Percentiles rank a stretch among this genome's conserved stretches.
Conservation (phyloP, 1,140 invertebrate species). For the Diorhabda sublineata region DNA sequence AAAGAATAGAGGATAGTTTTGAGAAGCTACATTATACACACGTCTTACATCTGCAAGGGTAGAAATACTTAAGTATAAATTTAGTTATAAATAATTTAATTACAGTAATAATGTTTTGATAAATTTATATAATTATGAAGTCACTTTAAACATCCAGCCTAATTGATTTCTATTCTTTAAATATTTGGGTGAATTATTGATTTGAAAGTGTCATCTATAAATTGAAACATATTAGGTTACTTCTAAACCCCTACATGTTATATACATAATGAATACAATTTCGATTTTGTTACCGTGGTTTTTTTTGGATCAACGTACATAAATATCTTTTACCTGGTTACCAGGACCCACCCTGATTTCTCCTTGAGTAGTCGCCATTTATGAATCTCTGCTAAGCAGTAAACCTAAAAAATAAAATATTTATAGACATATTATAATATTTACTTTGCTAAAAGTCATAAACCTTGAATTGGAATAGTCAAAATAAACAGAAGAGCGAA, state of each 20-base stretch:
- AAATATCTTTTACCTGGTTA: conserved; percentile 78
- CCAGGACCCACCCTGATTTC: conserved; percentile 92
- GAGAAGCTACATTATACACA: too few relatives aligned
- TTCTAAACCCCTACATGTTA: not conserved
- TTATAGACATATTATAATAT: not conserved
- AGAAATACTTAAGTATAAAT: too few relatives aligned
- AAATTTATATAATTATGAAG: too few relatives aligned
- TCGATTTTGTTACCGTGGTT: conserved; percentile 49
- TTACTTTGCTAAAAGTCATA: conserved; percentile 1
- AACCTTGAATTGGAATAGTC: not conserved
- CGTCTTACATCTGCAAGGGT: too few relatives aligned
- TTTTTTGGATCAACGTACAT: conserved; percentile 54
- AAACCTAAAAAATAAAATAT: not conserved
- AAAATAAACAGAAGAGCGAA: too few relatives aligned
- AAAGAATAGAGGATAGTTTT: too few relatives aligned
- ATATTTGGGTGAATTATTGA: too few relatives aligned
- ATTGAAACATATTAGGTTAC: not conserved
- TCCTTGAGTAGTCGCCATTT: conserved; percentile 73
- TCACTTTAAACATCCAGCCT: too few relatives aligned
- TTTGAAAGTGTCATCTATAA: not conserved
- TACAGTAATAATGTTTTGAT: too few relatives aligned
- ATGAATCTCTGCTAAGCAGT: not conserved
- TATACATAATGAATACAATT: conserved; percentile 26
- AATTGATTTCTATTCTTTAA: too few relatives aligned
- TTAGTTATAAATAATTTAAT: too few relatives aligned